Percentiles rank a stretch among this genome's conserved stretches.
Evolutionary conservation across 2,797 vertebrate species (phyloP).

Genomic region (Sebastes cheni): DNA sequence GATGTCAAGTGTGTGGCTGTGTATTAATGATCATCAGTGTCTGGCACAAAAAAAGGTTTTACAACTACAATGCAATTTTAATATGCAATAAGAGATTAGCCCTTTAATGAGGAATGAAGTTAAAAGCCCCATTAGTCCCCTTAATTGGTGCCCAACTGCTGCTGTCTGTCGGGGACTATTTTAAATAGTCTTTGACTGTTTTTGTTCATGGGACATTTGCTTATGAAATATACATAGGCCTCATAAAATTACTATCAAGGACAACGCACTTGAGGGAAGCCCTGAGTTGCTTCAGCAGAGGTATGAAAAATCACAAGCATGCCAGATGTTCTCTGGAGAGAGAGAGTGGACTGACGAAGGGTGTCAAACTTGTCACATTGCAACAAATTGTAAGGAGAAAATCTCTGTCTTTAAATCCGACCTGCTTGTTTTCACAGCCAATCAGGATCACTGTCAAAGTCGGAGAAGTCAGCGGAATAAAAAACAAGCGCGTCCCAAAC

Average conservation of each 20-base stretch:
- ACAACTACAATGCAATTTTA: constrained; percentile 31
- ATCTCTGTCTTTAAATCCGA: constrained; percentile 45
- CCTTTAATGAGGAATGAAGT: constrained; percentile 38
- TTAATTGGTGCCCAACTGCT: constrained; percentile 39
- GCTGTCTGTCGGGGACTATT: constrained; percentile 2
- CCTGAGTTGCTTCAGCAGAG: constrained; percentile 14
- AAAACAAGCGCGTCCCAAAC: constrained; percentile 11
- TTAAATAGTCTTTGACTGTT: constrained; percentile 14
- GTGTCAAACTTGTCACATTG: constrained; percentile 54
- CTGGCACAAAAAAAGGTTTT: constrained; percentile 26
- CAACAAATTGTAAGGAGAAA: constrained; percentile 30
- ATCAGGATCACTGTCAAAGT: constrained; percentile 42
- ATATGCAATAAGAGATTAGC: constrained; percentile 30
- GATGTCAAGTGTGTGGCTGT: background rate
- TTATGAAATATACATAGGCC: constrained; percentile 29
- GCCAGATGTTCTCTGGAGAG: constrained; percentile 28
- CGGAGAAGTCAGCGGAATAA: constrained; percentile 1
- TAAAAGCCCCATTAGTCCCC: constrained; percentile 42
- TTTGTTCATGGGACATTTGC: constrained; percentile 13
- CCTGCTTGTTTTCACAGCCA: constrained; percentile 52
- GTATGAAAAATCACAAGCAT: constrained; percentile 39
- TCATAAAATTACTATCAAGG: constrained; percentile 29
- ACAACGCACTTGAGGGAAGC: constrained; percentile 2
- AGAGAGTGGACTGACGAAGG: constrained; percentile 20
- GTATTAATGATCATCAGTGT: background rate